Evolutionary conservation across 2,113 vertebrate genomes (phyloP).

Genomic region (Pseudolaguvia tuberculata): DNA sequence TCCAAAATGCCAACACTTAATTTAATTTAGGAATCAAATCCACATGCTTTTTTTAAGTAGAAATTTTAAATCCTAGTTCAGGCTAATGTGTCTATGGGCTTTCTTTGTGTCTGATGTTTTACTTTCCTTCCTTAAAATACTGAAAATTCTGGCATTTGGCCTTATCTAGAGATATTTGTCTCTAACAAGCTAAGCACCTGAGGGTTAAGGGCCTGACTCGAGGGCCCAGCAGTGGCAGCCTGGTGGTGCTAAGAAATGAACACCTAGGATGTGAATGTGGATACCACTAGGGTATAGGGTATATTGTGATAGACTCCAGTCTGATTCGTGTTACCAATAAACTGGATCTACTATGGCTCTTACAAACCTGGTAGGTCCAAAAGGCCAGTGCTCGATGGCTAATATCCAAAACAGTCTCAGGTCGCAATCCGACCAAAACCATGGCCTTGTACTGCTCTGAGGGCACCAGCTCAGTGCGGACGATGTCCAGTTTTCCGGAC

Average conservation of each 20-base stretch:
- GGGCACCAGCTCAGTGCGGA: constrained; percentile 78
- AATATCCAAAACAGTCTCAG: constrained; percentile 81
- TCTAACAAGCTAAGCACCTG: too few relatives aligned
- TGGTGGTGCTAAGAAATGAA: too few relatives aligned
- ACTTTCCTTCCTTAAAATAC: too few relatives aligned
- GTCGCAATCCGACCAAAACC: constrained; percentile 78
- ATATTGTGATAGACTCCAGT: neutral
- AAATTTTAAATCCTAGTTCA: too few relatives aligned
- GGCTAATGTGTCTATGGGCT: too few relatives aligned
- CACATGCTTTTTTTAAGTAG: too few relatives aligned
- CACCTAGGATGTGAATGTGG: neutral
- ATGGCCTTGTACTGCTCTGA: constrained; percentile 86
- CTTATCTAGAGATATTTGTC: too few relatives aligned
- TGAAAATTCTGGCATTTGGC: too few relatives aligned
- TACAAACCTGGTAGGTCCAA: constrained; percentile 83
- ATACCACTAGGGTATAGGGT: neutral
- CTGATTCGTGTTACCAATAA: neutral
- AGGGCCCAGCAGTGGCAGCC: too few relatives aligned
- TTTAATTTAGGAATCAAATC: too few relatives aligned
- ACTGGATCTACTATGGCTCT: neutral
- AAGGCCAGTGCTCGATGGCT: constrained; percentile 78
- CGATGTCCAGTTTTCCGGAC: constrained; percentile 82
- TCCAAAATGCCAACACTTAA: neutral
- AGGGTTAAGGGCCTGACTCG: too few relatives aligned
- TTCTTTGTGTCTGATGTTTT: too few relatives aligned